phyloP scores from a whole-genome alignment of 1,140 invertebrate genomes.

The Mylabris phalerata region DNA sequence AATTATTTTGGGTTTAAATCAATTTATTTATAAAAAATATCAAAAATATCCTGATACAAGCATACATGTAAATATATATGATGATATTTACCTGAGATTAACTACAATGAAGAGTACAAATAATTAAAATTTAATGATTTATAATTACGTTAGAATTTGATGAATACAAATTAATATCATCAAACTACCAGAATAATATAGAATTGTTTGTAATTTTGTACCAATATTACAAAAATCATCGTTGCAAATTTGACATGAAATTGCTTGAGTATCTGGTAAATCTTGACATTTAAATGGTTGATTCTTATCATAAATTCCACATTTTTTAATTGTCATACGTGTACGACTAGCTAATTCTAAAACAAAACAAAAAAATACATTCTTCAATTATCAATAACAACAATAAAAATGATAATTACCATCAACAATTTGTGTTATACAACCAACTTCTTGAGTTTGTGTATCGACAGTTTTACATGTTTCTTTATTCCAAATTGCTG shows the following conservation, averaged over 20 bases:
- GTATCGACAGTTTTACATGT: constrained; percentile 4
- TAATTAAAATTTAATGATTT: no score
- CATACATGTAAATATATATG: no score
- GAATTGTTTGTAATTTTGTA: background rate
- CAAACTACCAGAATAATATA: background rate
- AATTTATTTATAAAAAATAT: no score
- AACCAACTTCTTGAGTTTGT: background rate
- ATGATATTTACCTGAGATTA: no score
- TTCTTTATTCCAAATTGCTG: background rate
- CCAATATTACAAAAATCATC: constrained; percentile 4
- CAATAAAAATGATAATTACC: background rate
- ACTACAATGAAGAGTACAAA: no score
- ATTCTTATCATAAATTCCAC: background rate
- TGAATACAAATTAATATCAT: no score
- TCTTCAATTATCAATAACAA: background rate
- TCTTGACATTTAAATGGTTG: background rate
- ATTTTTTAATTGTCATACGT: constrained; percentile 7
- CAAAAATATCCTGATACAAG: no score
- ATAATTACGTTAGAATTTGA: no score
- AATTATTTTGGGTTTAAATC: no score
- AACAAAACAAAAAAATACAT: background rate
- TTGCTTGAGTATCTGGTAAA: background rate
- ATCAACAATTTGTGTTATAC: constrained; percentile 1
- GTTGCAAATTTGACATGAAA: background rate
- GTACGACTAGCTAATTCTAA: background rate